Conservation (phyloP, 2,113 vertebrate species). For the Carlito syrichta region DNA sequence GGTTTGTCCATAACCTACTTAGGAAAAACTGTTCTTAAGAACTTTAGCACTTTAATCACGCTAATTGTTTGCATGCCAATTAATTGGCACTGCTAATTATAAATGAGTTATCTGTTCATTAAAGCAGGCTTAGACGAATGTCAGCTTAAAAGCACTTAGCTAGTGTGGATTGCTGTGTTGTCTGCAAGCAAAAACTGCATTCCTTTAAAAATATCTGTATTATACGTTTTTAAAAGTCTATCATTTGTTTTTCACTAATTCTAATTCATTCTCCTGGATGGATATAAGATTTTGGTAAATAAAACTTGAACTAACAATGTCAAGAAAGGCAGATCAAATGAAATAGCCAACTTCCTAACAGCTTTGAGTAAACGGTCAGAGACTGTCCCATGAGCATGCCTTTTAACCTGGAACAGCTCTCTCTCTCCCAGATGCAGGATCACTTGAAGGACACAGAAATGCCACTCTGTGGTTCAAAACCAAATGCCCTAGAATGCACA, state of each 20-base stretch:
- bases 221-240: constrained; percentile 16
- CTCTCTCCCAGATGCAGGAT: not conserved
- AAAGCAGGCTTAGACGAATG: constrained; percentile 63
- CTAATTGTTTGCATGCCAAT: constrained; percentile 77
- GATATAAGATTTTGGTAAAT: constrained; percentile 30
- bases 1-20: constrained; percentile 70
- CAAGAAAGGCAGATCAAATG: not conserved
- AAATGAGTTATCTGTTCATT: constrained; percentile 78
- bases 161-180: constrained; percentile 38
- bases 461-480: not conserved
- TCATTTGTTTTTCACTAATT: constrained; percentile 55
- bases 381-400: too few relatives aligned
- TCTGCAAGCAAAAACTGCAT: constrained; percentile 47
- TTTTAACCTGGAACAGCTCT: not conserved
- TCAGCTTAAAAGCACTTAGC: constrained; percentile 68
- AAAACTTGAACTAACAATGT: constrained; percentile 33
- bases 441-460: not conserved
- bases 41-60: constrained; percentile 75
- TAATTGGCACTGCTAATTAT: constrained; percentile 77
- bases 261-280: constrained; percentile 15
- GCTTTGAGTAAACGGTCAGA: constrained; percentile 12
- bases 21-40: constrained; percentile 76
- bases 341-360: not conserved
- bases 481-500: not conserved
- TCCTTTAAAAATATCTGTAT: constrained; percentile 44